Conservation (phyloP, 2,888 invertebrate species). For the Macrostomum cliftonense region DNA sequence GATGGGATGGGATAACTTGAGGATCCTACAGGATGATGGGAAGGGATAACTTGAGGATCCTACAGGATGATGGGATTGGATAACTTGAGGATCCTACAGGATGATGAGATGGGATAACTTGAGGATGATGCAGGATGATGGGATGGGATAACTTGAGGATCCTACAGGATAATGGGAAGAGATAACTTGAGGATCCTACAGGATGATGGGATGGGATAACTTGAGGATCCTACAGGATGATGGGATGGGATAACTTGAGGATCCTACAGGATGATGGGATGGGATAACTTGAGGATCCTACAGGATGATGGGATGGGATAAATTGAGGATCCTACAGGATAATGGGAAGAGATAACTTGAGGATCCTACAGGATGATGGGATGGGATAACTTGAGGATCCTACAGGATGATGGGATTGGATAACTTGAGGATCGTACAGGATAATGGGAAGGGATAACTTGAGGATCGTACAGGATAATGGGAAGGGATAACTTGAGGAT, state of each 20-base stretch:
- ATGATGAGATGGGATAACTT: conserved; percentile 24
- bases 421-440: too few species aligned
- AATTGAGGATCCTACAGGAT: too few species aligned
- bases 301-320: conserved; percentile 24
- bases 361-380: conserved; percentile 24
- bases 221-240: too few species aligned
- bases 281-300: neutral
- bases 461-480: conserved; percentile 24
- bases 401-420: conserved; percentile 24
- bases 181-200: neutral
- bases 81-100: too few species aligned
- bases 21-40: conserved; percentile 24
- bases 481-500: neutral
- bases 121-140: conserved; percentile 24
- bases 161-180: conserved; percentile 24
- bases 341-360: conserved; percentile 24
- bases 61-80: conserved; percentile 24
- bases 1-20: conserved; percentile 24
- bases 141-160: neutral
- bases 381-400: neutral
- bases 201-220: conserved; percentile 24
- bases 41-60: neutral
- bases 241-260: conserved; percentile 24
- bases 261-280: conserved; percentile 24
- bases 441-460: conserved; percentile 24